Conservation (phyloP, 2,797 vertebrate genomes). For the Poeciliopsis gracilis region DNA sequence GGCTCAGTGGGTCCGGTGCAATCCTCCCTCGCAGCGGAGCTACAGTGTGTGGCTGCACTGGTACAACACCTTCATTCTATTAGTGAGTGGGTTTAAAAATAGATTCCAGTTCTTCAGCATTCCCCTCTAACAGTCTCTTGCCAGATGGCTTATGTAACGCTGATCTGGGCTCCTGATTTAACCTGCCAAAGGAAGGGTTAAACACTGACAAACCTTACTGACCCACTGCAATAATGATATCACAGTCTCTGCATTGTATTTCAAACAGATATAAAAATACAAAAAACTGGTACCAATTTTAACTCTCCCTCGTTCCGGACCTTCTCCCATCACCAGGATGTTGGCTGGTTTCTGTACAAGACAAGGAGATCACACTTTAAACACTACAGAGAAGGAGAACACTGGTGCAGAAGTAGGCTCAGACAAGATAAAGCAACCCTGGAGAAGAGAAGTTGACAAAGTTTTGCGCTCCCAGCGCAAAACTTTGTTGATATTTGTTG, state of each 20-base stretch:
- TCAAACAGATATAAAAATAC: not conserved
- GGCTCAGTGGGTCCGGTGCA: not conserved
- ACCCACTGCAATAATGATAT: not conserved
- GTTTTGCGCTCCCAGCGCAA: no score
- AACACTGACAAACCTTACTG: conserved; percentile 33
- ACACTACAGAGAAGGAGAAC: not conserved
- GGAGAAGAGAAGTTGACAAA: not conserved
- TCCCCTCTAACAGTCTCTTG: conserved; percentile 48
- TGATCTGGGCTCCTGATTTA: conserved; percentile 26
- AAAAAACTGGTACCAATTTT: conserved; percentile 90
- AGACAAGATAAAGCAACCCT: not conserved
- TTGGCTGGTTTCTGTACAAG: conserved; percentile 94
- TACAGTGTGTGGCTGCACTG: conserved; percentile 13
- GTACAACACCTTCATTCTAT: conserved; percentile 27
- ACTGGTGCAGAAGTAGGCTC: not conserved
- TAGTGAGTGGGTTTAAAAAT: conserved; percentile 59
- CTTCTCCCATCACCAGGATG: conserved; percentile 99
- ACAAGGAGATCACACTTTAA: conserved; percentile 23
- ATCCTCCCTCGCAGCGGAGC: conserved; percentile 1
- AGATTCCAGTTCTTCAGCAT: conserved; percentile 42
- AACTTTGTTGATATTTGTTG: no score
- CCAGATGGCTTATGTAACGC: conserved; percentile 58
- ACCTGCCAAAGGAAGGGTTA: conserved; percentile 40
- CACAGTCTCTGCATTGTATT: not conserved
- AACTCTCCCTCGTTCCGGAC: conserved; percentile 94